Base-by-base conservation (phyloP, 2,888 invertebrate species). In the Cyaniris semiargus region DNA sequence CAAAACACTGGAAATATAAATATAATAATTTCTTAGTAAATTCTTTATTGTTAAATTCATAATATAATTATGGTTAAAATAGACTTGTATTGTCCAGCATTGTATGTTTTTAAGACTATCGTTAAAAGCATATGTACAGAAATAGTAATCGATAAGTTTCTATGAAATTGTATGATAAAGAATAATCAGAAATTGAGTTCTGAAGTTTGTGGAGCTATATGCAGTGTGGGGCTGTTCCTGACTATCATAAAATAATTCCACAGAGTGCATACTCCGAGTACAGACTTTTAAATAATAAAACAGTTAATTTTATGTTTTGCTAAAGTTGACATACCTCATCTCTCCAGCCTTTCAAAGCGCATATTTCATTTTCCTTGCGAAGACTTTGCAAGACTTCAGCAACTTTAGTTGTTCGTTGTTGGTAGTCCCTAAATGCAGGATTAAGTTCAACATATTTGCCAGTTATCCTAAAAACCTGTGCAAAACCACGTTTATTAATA, bases 311-410 rank as follows among this genome's bases (percentile, higher is more conserved):
- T 44, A 44, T 44, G 10, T 53, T 53, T 53, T 53, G 5, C 53
- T 53, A 5, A 53, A 53, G 53, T 53, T 18, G 5, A 15, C 53
- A 70, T 89, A 97, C 97, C 96, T 99, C 98, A 94, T 98, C 97
- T 87, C 98, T 95, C 98, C 98, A 99, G 23, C 98, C 98, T 86
- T 96, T 96, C 10, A 98, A 92, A 70, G 98, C 97, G 81, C 96
- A 94, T 87, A 98, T 97, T 82, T 96, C 95, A 85, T 97, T 96
- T 83, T 97, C 96, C 80, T 95, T 95, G 79, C 96, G 95, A 86
- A 98, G 94, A 86, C 97, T 96, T 83, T 95, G 95, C 84, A 99
- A 94, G 79, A 98, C 96, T 87, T 96, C 95, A 81, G 97, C 97
- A 74, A 98, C 95, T 86, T 96, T 95, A 77, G 95, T 95, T 79